Base-by-base conservation (phyloP, 2,797 vertebrate species). In the Hydrophis major region DNA sequence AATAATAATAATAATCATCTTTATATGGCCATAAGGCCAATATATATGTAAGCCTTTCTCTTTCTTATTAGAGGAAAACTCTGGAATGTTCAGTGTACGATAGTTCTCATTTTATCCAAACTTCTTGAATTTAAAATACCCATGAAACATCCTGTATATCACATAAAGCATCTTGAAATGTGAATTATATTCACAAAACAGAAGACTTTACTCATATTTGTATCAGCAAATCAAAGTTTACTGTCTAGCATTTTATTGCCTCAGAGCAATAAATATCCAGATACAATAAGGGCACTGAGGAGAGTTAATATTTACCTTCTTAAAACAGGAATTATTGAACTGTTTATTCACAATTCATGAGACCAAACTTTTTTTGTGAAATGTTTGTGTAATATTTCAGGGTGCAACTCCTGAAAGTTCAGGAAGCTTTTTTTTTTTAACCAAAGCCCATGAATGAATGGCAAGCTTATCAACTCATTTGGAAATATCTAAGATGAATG, bases 401-500 rank as follows among this genome's bases (percentile, higher is more conserved):
- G 90, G 87, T 47, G 89, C 16, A 83, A 87, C n/a, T 63, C 0
- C 18, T 14, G 32, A 92, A 87, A 32, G 32, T 11, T 91, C 61
- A 56, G 0, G 0, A 93, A 87, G 57, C 94, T 92, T 56, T 94
- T 92, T 37, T 37, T 92, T 56, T 94, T 92, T 11, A 74, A 60
- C 53, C 90, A 16, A 47, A 42, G 60, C 27, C 90, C 86, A 89
- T 50, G 50, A 93, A 83, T 66, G 88, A 91, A 78, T 50, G 4
- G 2, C 59, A 94, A 28, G 32, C 69, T 61, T 95, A 93, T 59
- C 8, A 37, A 60, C 6, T 50, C 0, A 0, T 6, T 89, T 87
- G 83, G 66, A 93, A 94, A 91, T 92, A 93, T 93, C 47, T 86
- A 0, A 88, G 50, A 93, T 87, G 86, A 93, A 91, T 91, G 47